A percentile compares a stretch with the other conserved stretches of the same genome.
Conservation (phyloP, 2,113 vertebrate genomes). For the Malurus melanocephalus region DNA sequence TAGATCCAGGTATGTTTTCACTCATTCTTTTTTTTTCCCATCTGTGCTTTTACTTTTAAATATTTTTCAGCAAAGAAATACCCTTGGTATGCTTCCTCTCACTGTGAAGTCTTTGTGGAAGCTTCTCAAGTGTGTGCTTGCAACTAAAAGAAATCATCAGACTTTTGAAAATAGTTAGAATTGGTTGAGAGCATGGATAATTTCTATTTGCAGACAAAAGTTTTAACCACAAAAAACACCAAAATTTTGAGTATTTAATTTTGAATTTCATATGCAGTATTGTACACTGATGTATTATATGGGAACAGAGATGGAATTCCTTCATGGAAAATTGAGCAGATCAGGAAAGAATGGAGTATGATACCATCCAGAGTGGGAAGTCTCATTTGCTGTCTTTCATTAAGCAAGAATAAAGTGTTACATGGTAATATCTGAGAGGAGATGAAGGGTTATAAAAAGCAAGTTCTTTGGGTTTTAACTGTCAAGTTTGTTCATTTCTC, state of each 20-base stretch:
- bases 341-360: neutral
- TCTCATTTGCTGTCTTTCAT: neutral
- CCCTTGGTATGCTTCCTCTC: neutral
- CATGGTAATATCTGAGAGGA: neutral
- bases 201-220: neutral
- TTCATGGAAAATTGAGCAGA: neutral
- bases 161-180: neutral
- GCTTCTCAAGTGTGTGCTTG: neutral
- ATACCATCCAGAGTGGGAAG: neutral
- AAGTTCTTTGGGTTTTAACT: neutral
- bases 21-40: neutral
- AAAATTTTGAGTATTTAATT: neutral
- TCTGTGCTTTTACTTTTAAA: neutral
- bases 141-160: neutral
- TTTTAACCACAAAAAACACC: neutral
- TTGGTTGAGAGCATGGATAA: neutral
- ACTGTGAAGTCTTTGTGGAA: neutral
- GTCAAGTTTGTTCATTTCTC: neutral
- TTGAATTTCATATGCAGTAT: neutral
- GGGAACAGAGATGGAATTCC: neutral
- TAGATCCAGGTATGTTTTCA: conserved; percentile 86
- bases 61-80: neutral
- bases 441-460: neutral
- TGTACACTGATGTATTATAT: neutral
- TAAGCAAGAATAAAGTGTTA: neutral